Evolutionary conservation across 1,140 invertebrate species (phyloP), one percentile per base, ranked within the genome.

Genomic region (Trinorchestia longiramus): DNA sequence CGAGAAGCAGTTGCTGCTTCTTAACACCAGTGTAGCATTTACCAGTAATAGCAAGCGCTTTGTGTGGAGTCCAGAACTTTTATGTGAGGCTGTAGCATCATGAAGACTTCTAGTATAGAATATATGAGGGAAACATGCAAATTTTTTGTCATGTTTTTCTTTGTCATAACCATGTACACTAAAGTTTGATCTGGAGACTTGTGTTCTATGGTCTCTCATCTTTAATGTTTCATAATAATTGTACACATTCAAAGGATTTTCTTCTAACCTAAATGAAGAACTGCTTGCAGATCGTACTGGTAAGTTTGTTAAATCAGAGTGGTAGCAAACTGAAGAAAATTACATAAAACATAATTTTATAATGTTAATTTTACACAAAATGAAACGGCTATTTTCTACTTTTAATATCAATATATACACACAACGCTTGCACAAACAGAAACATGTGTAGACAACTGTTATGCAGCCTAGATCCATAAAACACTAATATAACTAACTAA

Each of bases 1-100:
- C 92, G 92, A 45, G 92, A 94, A 94, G 92, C 92, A 47, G 92
- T 44, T 94, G 92, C 92, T 94, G 92, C 92, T 47, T 42, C 44
- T 15, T 40, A n/a, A n/a, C n/a, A n/a, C n/a, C 62, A 77, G 17
- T 77, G 62, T 77, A 77, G 62, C 62, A 77, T n/a, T n/a, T n/a
- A n/a, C n/a, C n/a, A n/a, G n/a, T n/a, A n/a, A n/a, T n/a, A n/a
- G n/a, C n/a, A n/a, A n/a, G n/a, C n/a, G n/a, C n/a, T n/a, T n/a
- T n/a, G n/a, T n/a, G n/a, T n/a, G n/a, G n/a, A n/a, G n/a, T n/a
- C n/a, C n/a, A n/a, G n/a, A 77, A 28, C 15, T 77, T 77, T 77
- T 77, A 3, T 28, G 62, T 77, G 62, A 77, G 62, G 47, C 47
- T 8, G 47, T 77, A 28, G 36, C 15, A 77, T 77, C 15, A 77